Evolutionary conservation across 37 sponge, comb jelly and placozoan species (phyloP), one percentile per base, ranked within the genome.

Genomic region (Chondrilla cf. caribensis): DNA sequence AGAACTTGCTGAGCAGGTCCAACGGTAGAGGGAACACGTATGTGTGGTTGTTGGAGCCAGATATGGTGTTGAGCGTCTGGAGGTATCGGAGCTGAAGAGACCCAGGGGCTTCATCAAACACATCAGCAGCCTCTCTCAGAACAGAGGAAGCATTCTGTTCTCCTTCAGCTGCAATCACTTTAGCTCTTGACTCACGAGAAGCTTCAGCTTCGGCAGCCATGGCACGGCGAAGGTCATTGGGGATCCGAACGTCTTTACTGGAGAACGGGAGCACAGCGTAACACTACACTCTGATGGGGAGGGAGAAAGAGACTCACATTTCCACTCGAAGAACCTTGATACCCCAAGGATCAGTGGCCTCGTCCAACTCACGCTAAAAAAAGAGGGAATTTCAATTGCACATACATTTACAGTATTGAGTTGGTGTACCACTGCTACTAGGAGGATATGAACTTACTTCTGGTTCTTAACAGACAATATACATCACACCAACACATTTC

Each of bases 181-280:
- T 97, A 31, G 97, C 97, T 54, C 82, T 79, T 36, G 97, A 95
- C 70, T 97, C 97, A 7, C 97, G 38, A 9, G 85, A 44, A 14
- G 97, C 95, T 54, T 97, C 97, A 26, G 97, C 97, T 65, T 97
- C 97, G 42, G 95, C 93, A 41, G 97, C 97, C 95, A 97, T 94
- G 55, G 97, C 88, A 28, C 97, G 41, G 82, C 95, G 95, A 62
- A 97, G 86, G 24, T 83, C 79, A 18, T 42, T 55, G 6, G 97
- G 97, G 11, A 97, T 64, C 39, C 89, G 86, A 18, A 97, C 95
- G 83, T 97, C 97, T 76, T 97, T 97, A 38, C 92, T 92, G 47
- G 22, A 82, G 58, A 44, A 14, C 17, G 0, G 38, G 19, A 79
- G n/a, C n/a, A n/a, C n/a, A n/a, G n/a, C n/a, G 28, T 60, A 3